A percentile compares a stretch with the other conserved stretches of the same genome.
Conservation (phyloP, 2,797 vertebrate species). For the Bovichtus diacanthus region DNA sequence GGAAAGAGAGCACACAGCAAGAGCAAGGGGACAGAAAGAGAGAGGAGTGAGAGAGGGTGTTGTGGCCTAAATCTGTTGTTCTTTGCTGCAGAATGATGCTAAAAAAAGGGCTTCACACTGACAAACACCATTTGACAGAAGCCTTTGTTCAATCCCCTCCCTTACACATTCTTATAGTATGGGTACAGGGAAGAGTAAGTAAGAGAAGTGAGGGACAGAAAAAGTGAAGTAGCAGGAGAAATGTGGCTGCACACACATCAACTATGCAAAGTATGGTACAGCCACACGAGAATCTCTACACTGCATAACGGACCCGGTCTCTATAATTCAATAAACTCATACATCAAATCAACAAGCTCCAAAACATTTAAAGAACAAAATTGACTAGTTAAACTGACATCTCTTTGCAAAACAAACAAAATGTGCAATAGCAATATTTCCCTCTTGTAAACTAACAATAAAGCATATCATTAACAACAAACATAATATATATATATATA, state of each 20-base stretch:
- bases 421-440: neutral
- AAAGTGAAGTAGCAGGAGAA: constrained; percentile 17
- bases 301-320: neutral
- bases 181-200: constrained; percentile 18
- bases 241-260: constrained; percentile 20
- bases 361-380: constrained; percentile 25
- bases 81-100: constrained; percentile 53
- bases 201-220: constrained; percentile 3
- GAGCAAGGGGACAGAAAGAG: constrained; percentile 5
- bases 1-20: constrained; percentile 21
- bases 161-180: constrained; percentile 47
- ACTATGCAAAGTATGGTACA: neutral
- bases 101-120: constrained; percentile 62
- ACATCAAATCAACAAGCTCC: constrained; percentile 1
- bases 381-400: neutral
- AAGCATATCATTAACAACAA: neutral
- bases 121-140: constrained; percentile 69
- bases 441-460: neutral
- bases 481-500: too few species aligned
- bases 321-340: constrained; percentile 1
- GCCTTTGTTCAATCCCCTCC: constrained; percentile 55
- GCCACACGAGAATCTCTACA: constrained; percentile 9
- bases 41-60: constrained; percentile 13
- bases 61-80: constrained; percentile 66
- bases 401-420: constrained; percentile 1